Conservation (phyloP, 2,888 invertebrate genomes). For the Phyllotreta cruciferae region DNA sequence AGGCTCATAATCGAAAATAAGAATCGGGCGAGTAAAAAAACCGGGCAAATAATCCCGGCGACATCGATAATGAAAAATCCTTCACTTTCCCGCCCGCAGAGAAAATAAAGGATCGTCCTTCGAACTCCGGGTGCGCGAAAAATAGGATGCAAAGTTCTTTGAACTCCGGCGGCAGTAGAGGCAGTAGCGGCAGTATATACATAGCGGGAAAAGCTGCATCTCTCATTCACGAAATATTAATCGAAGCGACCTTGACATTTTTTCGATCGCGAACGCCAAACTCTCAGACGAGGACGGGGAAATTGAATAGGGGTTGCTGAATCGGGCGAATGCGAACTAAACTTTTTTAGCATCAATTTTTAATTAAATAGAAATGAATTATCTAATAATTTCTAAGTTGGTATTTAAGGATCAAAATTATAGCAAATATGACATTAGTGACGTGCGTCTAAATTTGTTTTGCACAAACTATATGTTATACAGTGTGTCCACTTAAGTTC, state of each 20-base stretch:
- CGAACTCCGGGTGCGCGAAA: constrained; percentile 4
- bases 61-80: constrained; percentile 15
- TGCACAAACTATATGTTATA: too few species aligned
- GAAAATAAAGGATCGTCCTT: constrained; percentile 19
- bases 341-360: constrained; percentile 16
- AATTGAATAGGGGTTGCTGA: too few species aligned
- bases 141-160: constrained; percentile 36
- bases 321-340: too few species aligned
- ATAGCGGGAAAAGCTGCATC: constrained; percentile 30
- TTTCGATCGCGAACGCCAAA: constrained; percentile 52
- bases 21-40: neutral
- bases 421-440: too few species aligned
- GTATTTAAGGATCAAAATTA: too few species aligned
- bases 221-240: constrained; percentile 58
- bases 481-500: too few species aligned
- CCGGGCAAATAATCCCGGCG: constrained; percentile 2
- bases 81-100: constrained; percentile 19
- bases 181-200: constrained; percentile 5
- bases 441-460: too few species aligned
- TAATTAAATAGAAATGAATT: too few species aligned
- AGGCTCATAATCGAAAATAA: constrained; percentile 10
- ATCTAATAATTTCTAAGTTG: too few species aligned
- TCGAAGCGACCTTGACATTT: constrained; percentile 60
- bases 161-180: constrained; percentile 19
- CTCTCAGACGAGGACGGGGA: constrained; percentile 47